A percentile compares a stretch with the other conserved stretches of the same genome.
Evolutionary conservation across 2,888 invertebrate genomes (phyloP).

Genomic region (Ferrisia virgata): DNA sequence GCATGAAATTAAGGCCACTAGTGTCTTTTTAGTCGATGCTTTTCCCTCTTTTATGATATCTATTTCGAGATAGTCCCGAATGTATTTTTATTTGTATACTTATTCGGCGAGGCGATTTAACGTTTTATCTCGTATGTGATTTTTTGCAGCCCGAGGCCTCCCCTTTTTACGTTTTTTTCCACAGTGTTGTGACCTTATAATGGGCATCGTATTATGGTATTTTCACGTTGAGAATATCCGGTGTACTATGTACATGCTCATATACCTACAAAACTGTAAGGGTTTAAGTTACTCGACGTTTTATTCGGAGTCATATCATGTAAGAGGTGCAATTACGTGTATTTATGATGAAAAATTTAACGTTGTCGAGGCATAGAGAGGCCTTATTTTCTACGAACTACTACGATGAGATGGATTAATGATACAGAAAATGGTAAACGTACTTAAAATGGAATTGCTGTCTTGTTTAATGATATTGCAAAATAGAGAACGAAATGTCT

Average conservation of each 20-base stretch:
- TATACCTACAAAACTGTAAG: not conserved
- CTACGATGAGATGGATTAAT: not conserved
- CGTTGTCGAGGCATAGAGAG: not conserved
- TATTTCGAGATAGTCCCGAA: not conserved
- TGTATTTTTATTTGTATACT: not conserved
- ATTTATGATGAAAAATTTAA: not conserved
- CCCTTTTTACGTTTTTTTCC: not conserved
- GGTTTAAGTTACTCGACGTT: not conserved
- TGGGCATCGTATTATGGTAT: not conserved
- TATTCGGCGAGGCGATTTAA: slow-evolving; percentile 7
- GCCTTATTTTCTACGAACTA: not conserved
- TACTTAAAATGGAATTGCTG: not conserved
- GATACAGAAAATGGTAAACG: not conserved
- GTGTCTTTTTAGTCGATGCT: not conserved
- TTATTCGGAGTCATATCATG: not conserved
- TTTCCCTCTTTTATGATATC: not conserved
- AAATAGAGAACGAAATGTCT: too few species aligned
- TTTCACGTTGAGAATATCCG: not conserved
- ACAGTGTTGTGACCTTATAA: not conserved
- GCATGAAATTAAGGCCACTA: not conserved
- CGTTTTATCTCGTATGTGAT: slow-evolving; percentile 22
- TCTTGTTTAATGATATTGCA: too few species aligned
- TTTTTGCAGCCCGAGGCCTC: not conserved
- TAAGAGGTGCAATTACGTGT: not conserved
- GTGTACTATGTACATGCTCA: too few species aligned